Percentiles rank a stretch among this genome's conserved stretches.
These are phyloP conservation scores for Dicerorhinus sumatrensis DNA, from an alignment of 2,113 vertebrate species.

Conservation along the genomic window DNA sequence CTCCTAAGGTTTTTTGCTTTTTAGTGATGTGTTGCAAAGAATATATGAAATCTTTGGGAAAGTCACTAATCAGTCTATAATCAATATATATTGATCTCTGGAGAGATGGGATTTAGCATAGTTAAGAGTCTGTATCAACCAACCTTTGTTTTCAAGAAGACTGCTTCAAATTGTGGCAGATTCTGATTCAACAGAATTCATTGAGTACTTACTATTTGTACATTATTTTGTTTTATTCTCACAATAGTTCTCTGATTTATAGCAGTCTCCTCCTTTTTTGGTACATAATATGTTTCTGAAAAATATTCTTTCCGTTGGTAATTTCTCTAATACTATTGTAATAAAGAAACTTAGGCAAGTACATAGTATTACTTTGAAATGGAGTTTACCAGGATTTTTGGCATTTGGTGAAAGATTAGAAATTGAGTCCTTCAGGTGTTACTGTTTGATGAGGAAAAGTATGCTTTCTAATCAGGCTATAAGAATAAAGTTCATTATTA, in stretches of 20 bases:
- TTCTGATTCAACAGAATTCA: background rate
- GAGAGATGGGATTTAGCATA: background rate
- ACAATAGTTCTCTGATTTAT: background rate
- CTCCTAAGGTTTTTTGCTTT: background rate
- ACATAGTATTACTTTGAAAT: conserved; percentile 1
- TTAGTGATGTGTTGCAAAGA: conserved; percentile 9
- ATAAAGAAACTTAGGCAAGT: conserved; percentile 2
- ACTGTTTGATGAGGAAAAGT: conserved; percentile 31
- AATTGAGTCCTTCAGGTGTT: background rate
- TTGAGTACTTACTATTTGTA: background rate
- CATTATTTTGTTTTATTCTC: background rate
- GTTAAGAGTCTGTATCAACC: background rate
- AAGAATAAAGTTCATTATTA: background rate
- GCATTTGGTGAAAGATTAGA: conserved; percentile 8
- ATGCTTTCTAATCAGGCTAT: conserved; percentile 38
- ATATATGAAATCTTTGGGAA: conserved; percentile 6
- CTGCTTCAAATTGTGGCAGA: background rate
- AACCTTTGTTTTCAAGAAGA: conserved; percentile 1
- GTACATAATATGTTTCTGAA: background rate
- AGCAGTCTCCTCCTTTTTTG: background rate
- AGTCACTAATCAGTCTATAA: background rate
- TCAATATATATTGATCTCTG: background rate
- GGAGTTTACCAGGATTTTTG: conserved; percentile 19
- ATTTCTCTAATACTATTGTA: background rate
- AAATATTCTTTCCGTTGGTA: background rate